Conservation (phyloP, 2,113 vertebrate genomes). For the Eulemur macaco region DNA sequence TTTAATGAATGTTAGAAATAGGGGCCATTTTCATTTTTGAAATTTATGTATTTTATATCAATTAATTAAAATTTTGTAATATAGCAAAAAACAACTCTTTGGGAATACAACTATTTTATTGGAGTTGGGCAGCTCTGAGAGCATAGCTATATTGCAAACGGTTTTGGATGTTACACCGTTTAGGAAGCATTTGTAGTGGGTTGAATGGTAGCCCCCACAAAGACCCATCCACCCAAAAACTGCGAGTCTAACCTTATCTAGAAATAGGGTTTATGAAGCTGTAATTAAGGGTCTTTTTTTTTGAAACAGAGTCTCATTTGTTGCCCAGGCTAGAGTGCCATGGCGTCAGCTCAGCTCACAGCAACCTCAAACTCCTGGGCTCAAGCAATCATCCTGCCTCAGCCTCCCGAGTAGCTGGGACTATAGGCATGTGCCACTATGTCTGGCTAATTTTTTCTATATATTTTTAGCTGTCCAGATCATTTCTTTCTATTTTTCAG, state of each 20-base stretch:
- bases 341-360: too few relatives aligned
- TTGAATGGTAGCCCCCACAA: background rate
- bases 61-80: background rate
- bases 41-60: background rate
- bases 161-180: background rate
- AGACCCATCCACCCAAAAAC: background rate
- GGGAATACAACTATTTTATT: background rate
- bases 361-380: too few relatives aligned
- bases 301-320: too few relatives aligned
- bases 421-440: too few relatives aligned
- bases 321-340: too few relatives aligned
- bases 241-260: background rate
- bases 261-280: background rate
- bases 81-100: background rate
- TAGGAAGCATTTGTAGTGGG: background rate
- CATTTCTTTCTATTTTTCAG: too few relatives aligned
- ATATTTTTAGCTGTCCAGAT: too few relatives aligned
- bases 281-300: background rate
- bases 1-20: background rate
- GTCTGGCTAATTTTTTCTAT: too few relatives aligned
- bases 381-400: too few relatives aligned
- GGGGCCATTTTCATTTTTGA: background rate
- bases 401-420: too few relatives aligned
- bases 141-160: background rate
- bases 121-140: background rate